phyloP scores from a whole-genome alignment of 1,140 invertebrate genomes.

The Idris sp. region DNA sequence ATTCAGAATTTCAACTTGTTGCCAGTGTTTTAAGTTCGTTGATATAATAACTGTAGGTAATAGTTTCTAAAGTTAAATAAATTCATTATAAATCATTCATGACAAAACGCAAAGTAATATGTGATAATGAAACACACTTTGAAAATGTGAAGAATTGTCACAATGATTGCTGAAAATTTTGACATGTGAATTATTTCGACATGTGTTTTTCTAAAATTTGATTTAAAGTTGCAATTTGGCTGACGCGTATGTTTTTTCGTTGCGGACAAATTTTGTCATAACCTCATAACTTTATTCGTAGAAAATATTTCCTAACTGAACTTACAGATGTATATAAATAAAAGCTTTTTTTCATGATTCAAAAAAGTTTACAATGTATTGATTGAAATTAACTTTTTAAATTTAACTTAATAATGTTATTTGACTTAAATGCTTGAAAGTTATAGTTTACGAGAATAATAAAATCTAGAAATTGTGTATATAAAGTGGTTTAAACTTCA shows the following conservation, averaged over 20 bases:
- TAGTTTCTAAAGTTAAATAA: constrained; percentile 41
- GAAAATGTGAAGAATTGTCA: constrained; percentile 36
- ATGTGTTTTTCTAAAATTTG: constrained; percentile 19
- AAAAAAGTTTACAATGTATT: no score
- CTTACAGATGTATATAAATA: no score
- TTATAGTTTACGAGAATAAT: constrained; percentile 46
- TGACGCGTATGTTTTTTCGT: no score
- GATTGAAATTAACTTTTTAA: no score
- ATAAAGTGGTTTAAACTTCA: constrained; percentile 30
- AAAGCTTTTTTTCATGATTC: no score
- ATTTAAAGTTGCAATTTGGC: constrained; percentile 13
- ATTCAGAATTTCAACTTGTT: constrained; percentile 28
- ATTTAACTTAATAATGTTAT: constrained; percentile 29
- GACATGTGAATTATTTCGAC: constrained; percentile 5
- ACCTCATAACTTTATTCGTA: constrained; percentile 11
- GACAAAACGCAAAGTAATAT: constrained; percentile 20
- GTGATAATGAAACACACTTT: constrained; percentile 39
- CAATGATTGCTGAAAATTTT: constrained; percentile 22
- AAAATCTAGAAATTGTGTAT: constrained; percentile 29
- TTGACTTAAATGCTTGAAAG: constrained; percentile 27
- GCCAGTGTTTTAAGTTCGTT: constrained; percentile 33
- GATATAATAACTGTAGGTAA: constrained; percentile 35
- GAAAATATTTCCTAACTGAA: no score
- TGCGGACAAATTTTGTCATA: constrained; percentile 6
- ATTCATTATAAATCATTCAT: constrained; percentile 39